Evolutionary conservation across 2,797 vertebrate species (phyloP), one percentile per base, ranked within the genome.

Genomic region (Pseudochaenichthys georgianus): DNA sequence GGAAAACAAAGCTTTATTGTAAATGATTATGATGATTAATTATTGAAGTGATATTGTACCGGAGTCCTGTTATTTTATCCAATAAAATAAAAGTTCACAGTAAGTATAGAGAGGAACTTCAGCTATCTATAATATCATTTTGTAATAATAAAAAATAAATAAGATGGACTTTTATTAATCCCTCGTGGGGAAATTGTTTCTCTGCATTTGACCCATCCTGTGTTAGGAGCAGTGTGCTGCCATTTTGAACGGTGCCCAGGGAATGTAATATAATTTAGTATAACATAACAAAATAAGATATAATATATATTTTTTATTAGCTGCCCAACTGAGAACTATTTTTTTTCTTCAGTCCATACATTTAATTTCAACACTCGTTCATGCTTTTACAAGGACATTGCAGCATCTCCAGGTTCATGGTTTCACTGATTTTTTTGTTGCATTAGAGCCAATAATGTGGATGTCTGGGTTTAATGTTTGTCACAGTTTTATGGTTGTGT

Each of bases 361-460:
- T 57, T 55, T 46, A 28, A 57, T 28, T 46, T 46, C n/a, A 63
- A 41, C 16, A 17, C 1, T 19, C 5, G 0, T 23, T 54, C 28
- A 13, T 50, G n/a, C 17, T 17, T 53, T 77, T 8, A 46, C 9
- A 46, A 74, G 19, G 73, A 34, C 46, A 17, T 13, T 34, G 53
- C 53, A 64, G 58, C 9, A 31, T 45, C 3, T 6, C 23, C 3
- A 41, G 53, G 59, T 60, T 69, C 51, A 3, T 53, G 42, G 13
- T 60, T 17, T 28, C 2, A 10, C 31, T 55, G 31, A 38, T 31
- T 63, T 23, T 53, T 21, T 38, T n/a, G 4, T 73, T 73, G 34
- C 45, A 64, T 64, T 77, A 66, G 45, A 78, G 21, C 9, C 17
- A 68, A 47, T 80, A 34, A 70, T 8, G 4, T 72, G 38, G 72